These are phyloP conservation scores for Prorops nasuta DNA, from an alignment of 1,140 invertebrate genomes.

Conservation along the genomic window DNA sequence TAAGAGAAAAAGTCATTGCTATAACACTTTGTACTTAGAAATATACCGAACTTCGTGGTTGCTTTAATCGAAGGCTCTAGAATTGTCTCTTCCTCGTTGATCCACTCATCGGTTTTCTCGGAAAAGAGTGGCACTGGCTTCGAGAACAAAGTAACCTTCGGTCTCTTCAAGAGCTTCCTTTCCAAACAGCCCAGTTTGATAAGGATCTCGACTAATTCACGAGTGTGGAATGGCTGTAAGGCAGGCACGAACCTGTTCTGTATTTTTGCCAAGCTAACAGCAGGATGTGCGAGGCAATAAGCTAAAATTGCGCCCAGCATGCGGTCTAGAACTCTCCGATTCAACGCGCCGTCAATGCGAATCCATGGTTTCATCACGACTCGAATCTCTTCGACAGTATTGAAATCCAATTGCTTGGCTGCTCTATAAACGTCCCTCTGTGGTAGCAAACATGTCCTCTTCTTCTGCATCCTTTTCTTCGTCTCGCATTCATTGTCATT, in stretches of 20 bases:
- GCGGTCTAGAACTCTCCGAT: slow-evolving; percentile 67
- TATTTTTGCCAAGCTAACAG: slow-evolving; percentile 56
- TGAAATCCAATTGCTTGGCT: slow-evolving; percentile 45
- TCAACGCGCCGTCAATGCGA: slow-evolving; percentile 71
- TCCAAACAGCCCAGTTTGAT: slow-evolving; percentile 48
- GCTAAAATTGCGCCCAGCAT: slow-evolving; percentile 67
- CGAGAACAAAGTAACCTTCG: slow-evolving; percentile 45
- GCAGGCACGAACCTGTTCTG: slow-evolving; percentile 58
- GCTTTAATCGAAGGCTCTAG: slow-evolving; percentile 56
- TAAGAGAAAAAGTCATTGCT: slow-evolving; percentile 55
- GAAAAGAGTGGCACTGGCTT: slow-evolving; percentile 33
- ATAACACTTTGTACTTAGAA: slow-evolving; percentile 62
- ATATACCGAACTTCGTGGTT: slow-evolving; percentile 58
- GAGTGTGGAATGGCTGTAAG: slow-evolving; percentile 55
- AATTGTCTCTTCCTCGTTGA: slow-evolving; percentile 49
- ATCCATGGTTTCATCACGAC: slow-evolving; percentile 68
- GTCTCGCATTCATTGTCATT: slow-evolving; percentile 17
- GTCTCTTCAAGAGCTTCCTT: slow-evolving; percentile 34
- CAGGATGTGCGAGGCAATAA: slow-evolving; percentile 64
- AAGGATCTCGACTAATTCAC: slow-evolving; percentile 56
- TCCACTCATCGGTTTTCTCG: slow-evolving; percentile 44
- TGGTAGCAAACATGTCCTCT: slow-evolving; percentile 34
- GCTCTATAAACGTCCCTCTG: slow-evolving; percentile 43
- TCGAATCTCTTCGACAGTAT: slow-evolving; percentile 47
- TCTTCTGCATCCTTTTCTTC: slow-evolving; percentile 19